Base-by-base conservation (phyloP, 2,113 vertebrate species). In the Acanthochromis polyacanthus region DNA sequence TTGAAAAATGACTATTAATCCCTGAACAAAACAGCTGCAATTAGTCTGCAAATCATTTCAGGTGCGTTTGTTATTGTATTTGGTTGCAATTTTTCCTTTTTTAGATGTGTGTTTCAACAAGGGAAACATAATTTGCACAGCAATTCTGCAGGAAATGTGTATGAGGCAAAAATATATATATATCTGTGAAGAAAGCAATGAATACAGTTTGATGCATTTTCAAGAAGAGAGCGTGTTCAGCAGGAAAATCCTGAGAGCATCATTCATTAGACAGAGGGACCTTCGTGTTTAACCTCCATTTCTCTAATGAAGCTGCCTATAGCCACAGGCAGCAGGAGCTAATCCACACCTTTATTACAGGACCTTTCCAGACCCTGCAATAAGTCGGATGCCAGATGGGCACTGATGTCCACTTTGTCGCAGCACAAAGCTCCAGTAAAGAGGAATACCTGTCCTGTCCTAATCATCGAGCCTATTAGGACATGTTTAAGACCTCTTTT, bases 251-350 rank as follows among this genome's bases (percentile, higher is more conserved):
- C 46, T 48, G 48, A 74, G 58, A 70, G 58, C 45, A 10, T 46
- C 65, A 22, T 38, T 67, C 71, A 67, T 63, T 43, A 20, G 38
- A 55, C n/a, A 30, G 78, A 59, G 78, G 20, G 38, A 55, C 57
- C 36, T 28, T 61, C 45, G 45, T 61, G 52, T 38, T 32, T 16
- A 43, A 4, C 61, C 45, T 32, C 23, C 62, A 20, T 60, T 4
- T 16, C 50, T 53, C 55, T 82, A 58, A 78, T 75, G 81, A 80
- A 82, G 67, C 64, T 17, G 78, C 74, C 77, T 61, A 14, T 45
- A 30, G 87, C 28, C 70, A 43, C 10, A 65, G 65, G 72, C 74
- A 75, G 74, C 81, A 65, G 71, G 67, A 67, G 56, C 25, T 64
- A 51, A 74, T 77, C 75, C 74, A 63, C 56, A 4, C 46, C 56